These are phyloP conservation scores for Gallinago solitaria DNA, from an alignment of 2,797 vertebrate genomes.

Conservation along the genomic window DNA sequence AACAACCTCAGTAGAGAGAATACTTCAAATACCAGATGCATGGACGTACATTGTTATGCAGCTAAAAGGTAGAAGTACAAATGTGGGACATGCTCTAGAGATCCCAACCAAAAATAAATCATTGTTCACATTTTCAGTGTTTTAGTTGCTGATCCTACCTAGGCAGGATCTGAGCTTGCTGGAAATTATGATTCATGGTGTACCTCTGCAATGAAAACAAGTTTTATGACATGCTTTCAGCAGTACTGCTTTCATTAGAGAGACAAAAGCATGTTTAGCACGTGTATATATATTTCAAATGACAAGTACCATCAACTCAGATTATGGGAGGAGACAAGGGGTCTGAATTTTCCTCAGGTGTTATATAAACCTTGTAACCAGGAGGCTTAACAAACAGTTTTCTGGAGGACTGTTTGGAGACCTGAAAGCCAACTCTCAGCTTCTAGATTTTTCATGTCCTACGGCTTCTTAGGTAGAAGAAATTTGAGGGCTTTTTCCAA, in stretches of 20 bases:
- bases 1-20: not conserved
- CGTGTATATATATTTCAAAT: not conserved
- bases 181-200: not conserved
- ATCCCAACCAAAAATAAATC: not conserved
- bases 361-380: not conserved
- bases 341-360: not conserved
- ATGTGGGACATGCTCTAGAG: not conserved
- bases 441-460: not conserved
- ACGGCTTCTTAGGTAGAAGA: not conserved
- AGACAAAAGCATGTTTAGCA: not conserved
- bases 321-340: not conserved
- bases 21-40: not conserved
- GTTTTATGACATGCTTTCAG: not conserved
- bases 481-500: not conserved
- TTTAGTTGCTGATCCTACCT: not conserved
- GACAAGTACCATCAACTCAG: not conserved
- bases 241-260: not conserved
- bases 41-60: not conserved
- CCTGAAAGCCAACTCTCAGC: not conserved
- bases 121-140: not conserved
- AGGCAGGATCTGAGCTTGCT: not conserved
- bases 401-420: not conserved
- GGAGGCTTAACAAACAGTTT: not conserved
- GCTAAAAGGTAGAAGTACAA: not conserved
- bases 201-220: not conserved